These are phyloP conservation scores for Hypomesus transpacificus DNA, from an alignment of 2,113 vertebrate species.

Conservation along the genomic window DNA sequence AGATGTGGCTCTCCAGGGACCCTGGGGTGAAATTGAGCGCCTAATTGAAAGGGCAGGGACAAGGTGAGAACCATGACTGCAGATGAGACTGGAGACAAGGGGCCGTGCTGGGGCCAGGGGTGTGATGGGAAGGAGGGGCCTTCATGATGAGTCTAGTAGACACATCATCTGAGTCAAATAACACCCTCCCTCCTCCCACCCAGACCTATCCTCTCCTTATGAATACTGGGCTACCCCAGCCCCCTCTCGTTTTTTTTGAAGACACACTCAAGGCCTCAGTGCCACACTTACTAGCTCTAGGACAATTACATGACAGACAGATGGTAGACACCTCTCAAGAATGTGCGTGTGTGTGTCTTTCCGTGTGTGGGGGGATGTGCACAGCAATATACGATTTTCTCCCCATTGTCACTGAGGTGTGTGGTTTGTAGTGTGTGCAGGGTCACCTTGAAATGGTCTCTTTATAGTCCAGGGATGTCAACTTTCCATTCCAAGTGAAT, in stretches of 20 bases:
- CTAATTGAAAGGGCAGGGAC: conserved; percentile 76
- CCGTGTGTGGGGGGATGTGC: not conserved
- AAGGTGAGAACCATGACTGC: conserved; percentile 71
- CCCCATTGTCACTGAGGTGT: conserved; percentile 6
- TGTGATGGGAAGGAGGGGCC: conserved; percentile 35
- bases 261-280: conserved; percentile 27
- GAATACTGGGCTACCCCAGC: conserved; percentile 13
- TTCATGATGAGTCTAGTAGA: conserved; percentile 48
- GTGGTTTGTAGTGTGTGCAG: not conserved
- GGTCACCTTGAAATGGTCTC: conserved; percentile 6
- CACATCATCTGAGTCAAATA: conserved; percentile 56
- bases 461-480: not conserved
- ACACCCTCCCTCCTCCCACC: conserved; percentile 10
- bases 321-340: conserved; percentile 6
- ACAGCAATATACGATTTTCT: conserved; percentile 13
- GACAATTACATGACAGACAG: conserved; percentile 24
- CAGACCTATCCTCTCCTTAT: not conserved
- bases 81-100: conserved; percentile 65
- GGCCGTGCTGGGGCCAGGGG: not conserved
- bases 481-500: not conserved
- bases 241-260: conserved; percentile 21
- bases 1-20: conserved; percentile 63
- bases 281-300: conserved; percentile 24
- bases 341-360: conserved; percentile 5
- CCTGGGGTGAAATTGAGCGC: conserved; percentile 72